Conservation (phyloP, 1,140 invertebrate species). For the Aplysia californica region DNA sequence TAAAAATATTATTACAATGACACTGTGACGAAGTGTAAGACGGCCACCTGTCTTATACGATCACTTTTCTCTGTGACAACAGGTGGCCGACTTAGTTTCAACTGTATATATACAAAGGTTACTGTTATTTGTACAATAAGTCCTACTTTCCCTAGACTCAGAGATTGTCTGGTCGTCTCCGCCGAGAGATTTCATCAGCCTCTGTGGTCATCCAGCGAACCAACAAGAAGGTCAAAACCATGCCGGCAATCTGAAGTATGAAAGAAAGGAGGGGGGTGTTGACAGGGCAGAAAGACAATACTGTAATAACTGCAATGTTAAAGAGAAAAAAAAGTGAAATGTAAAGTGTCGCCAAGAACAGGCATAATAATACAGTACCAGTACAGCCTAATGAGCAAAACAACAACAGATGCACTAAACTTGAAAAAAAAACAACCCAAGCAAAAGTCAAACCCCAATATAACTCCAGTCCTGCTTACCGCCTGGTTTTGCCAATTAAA, state of each 20-base stretch:
- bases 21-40: no score
- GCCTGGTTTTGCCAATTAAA: no score
- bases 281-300: no score
- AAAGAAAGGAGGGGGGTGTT: no score
- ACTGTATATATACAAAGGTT: no score
- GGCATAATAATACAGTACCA: neutral
- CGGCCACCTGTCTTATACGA: no score
- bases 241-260: slow-evolving; percentile 36
- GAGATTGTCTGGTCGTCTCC: neutral
- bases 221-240: slow-evolving; percentile 31
- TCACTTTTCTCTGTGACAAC: no score
- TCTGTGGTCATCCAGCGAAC: neutral
- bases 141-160: neutral
- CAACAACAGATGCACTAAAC: neutral
- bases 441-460: neutral
- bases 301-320: no score
- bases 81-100: no score
- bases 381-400: neutral
- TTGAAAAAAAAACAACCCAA: neutral
- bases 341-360: neutral
- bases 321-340: neutral
- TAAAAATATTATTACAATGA: no score
- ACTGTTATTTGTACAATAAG: no score
- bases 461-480: no score
- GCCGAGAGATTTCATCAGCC: neutral